Conservation (phyloP, 2,888 invertebrate species). For the Bimastos eiseni region DNA sequence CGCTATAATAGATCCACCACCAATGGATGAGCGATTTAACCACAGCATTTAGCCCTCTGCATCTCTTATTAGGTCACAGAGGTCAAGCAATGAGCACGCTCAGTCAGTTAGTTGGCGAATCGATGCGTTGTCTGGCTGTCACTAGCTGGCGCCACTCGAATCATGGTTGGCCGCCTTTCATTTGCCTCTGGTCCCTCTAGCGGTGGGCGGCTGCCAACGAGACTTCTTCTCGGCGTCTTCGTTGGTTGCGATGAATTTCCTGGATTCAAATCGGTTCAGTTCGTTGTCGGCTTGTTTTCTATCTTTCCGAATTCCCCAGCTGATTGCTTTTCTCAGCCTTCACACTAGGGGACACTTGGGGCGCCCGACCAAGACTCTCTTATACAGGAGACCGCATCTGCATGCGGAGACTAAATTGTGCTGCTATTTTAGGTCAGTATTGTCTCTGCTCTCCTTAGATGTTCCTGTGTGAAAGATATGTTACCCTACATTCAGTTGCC, state of each 20-base stretch:
- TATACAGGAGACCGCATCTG: background rate
- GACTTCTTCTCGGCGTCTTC: background rate
- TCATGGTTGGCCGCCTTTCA: background rate
- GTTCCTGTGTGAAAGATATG: background rate
- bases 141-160: background rate
- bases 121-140: conserved; percentile 13
- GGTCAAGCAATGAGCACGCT: background rate
- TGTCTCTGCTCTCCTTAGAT: too few relatives aligned
- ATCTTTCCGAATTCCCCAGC: background rate
- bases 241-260: background rate
- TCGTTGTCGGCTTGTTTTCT: background rate
- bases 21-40: too few relatives aligned
- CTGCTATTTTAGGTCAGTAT: background rate
- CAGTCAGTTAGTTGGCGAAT: background rate
- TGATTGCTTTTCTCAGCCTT: background rate
- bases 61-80: background rate
- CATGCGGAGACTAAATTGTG: background rate
- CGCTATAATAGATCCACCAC: too few relatives aligned
- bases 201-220: too few relatives aligned
- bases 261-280: background rate
- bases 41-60: background rate
- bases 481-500: background rate
- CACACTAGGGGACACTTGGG: background rate
- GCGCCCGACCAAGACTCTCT: background rate
- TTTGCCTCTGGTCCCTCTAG: background rate